These are phyloP conservation scores for Lepidurus packardi DNA, from an alignment of 1,140 invertebrate genomes.

Conservation along the genomic window DNA sequence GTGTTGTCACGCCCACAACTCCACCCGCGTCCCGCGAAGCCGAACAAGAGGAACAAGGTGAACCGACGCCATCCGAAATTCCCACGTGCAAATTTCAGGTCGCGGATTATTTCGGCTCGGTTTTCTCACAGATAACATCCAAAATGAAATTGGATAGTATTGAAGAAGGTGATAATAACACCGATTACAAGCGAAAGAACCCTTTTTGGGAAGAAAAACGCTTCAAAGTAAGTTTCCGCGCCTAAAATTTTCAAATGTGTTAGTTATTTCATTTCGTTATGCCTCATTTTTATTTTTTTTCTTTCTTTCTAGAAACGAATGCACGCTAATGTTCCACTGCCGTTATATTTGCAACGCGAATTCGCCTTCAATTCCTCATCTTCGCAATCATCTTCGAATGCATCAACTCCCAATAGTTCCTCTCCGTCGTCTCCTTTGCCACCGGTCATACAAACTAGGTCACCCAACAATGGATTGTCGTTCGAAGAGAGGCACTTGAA, in stretches of 20 bases:
- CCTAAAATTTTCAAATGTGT: background rate
- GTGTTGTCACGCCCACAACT: too few relatives aligned
- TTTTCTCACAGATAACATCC: background rate
- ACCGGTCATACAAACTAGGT: background rate
- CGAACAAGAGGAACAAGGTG: background rate
- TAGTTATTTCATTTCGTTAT: background rate
- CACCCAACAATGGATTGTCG: background rate
- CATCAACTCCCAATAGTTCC: background rate
- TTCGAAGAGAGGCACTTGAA: slow-evolving; percentile 1
- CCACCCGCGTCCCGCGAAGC: too few relatives aligned
- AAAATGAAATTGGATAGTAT: background rate
- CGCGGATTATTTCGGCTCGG: background rate
- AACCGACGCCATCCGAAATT: background rate
- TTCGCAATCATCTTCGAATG: background rate
- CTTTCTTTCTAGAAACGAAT: background rate
- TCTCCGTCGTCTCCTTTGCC: background rate
- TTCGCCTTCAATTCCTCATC: background rate
- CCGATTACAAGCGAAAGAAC: background rate
- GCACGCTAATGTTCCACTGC: background rate
- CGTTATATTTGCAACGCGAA: background rate
- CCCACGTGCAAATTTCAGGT: background rate
- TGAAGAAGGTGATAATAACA: background rate
- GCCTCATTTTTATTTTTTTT: background rate
- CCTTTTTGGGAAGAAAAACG: slow-evolving; percentile 12
- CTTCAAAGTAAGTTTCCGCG: background rate